These are phyloP conservation scores for Nyctereutes procyonoides DNA, from an alignment of 2,113 vertebrate species.

Conservation along the genomic window DNA sequence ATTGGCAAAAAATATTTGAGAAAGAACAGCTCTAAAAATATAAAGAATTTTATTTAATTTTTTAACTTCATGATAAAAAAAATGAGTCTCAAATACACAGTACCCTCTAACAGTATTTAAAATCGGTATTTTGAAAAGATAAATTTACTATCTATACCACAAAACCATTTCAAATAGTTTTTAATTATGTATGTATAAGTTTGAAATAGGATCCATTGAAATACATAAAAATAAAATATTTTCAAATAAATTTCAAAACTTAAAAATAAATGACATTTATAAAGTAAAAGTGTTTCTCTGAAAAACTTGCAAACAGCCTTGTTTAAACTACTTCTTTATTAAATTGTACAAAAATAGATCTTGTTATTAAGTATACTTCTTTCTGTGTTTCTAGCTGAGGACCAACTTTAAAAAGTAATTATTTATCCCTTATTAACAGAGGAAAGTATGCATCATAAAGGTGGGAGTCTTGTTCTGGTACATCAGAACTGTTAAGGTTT, in stretches of 20 bases:
- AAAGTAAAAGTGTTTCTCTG: conserved; percentile 12
- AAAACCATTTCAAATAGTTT: neutral
- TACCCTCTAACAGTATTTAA: neutral
- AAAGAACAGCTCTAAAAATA: neutral
- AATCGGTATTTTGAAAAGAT: neutral
- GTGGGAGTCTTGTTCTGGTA: neutral
- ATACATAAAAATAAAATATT: neutral
- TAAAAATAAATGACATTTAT: conserved; percentile 10
- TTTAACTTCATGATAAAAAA: neutral
- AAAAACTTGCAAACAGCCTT: neutral
- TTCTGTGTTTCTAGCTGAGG: neutral
- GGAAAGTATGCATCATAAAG: neutral
- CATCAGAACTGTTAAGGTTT: neutral
- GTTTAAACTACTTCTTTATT: neutral
- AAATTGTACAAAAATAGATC: neutral
- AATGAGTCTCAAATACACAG: neutral
- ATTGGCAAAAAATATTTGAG: neutral
- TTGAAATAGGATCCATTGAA: neutral
- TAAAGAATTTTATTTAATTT: neutral
- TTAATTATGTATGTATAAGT: neutral
- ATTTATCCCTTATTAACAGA: neutral
- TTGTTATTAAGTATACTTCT: neutral
- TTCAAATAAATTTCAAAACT: conserved; percentile 17
- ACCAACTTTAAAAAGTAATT: conserved; percentile 11
- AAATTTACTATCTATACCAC: neutral